Evolutionary conservation across 1,140 invertebrate species (phyloP).

Genomic region (Drusus annulatus): DNA sequence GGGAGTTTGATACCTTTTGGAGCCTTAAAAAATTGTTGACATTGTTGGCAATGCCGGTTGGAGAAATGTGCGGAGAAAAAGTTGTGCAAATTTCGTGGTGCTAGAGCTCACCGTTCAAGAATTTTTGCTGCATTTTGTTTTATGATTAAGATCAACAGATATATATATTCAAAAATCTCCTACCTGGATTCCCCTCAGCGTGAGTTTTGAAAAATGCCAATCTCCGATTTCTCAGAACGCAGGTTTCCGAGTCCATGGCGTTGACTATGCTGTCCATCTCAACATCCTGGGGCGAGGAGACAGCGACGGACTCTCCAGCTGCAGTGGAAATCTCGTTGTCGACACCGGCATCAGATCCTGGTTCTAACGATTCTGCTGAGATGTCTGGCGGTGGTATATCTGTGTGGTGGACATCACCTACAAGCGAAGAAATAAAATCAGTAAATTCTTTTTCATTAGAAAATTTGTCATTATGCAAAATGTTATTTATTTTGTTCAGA

Average conservation of each 20-base stretch:
- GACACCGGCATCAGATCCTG: neutral
- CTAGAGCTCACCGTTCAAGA: too few relatives aligned
- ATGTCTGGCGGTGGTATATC: constrained; percentile 6
- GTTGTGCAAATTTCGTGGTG: too few relatives aligned
- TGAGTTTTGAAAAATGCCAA: constrained; percentile 61
- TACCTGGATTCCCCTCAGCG: constrained; percentile 24
- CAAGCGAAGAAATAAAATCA: neutral
- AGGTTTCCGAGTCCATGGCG: constrained; percentile 71
- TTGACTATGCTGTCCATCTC: constrained; percentile 72
- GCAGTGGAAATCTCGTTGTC: neutral
- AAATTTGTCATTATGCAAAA: neutral
- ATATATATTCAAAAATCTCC: neutral
- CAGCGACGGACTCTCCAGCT: neutral
- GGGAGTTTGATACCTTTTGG: too few relatives aligned
- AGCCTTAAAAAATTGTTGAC: too few relatives aligned
- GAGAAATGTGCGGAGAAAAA: too few relatives aligned
- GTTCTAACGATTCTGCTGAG: neutral
- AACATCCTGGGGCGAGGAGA: constrained; percentile 63
- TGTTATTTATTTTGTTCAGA: too few relatives aligned
- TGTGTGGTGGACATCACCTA: neutral
- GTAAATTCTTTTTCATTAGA: neutral
- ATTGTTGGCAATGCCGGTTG: too few relatives aligned
- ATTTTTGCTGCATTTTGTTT: too few relatives aligned
- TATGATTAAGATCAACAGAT: too few relatives aligned
- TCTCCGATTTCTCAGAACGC: constrained; percentile 60